Conservation (phyloP, 2,113 vertebrate genomes). For the Hymenochirus boettgeri region DNA sequence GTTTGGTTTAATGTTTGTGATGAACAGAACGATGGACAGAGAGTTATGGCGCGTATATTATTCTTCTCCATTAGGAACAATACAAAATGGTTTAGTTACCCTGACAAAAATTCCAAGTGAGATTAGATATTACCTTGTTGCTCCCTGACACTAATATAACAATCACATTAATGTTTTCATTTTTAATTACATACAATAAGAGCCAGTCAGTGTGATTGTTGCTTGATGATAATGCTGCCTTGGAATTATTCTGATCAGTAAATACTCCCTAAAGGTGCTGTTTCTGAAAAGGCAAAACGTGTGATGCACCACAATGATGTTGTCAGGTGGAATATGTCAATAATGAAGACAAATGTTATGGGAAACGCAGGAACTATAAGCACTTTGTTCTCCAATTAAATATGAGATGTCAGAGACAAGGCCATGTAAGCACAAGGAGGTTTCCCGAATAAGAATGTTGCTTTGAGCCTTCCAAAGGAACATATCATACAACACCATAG, state of each 20-base stretch:
- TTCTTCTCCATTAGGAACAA: too few relatives aligned
- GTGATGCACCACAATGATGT: neutral
- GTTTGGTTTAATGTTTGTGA: too few relatives aligned
- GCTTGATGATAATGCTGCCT: neutral
- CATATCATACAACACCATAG: neutral
- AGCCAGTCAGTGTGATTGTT: neutral
- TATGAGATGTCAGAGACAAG: neutral
- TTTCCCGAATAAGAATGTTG: neutral
- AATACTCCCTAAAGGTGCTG: neutral
- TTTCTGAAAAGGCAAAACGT: neutral
- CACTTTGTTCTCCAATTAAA: constrained; percentile 7
- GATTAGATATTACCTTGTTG: too few relatives aligned
- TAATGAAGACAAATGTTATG: constrained; percentile 12
- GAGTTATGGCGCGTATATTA: too few relatives aligned
- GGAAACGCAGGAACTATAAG: constrained; percentile 3
- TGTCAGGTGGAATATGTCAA: neutral
- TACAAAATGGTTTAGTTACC: too few relatives aligned
- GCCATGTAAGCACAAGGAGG: neutral
- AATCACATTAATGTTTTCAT: neutral
- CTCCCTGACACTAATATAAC: too few relatives aligned
- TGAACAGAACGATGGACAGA: too few relatives aligned
- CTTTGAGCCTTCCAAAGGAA: neutral
- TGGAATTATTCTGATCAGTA: neutral
- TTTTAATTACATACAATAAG: neutral
- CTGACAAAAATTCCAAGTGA: too few relatives aligned